These are phyloP conservation scores for Coelinius sp. DNA, from an alignment of 2,888 invertebrate genomes.

Conservation along the genomic window DNA sequence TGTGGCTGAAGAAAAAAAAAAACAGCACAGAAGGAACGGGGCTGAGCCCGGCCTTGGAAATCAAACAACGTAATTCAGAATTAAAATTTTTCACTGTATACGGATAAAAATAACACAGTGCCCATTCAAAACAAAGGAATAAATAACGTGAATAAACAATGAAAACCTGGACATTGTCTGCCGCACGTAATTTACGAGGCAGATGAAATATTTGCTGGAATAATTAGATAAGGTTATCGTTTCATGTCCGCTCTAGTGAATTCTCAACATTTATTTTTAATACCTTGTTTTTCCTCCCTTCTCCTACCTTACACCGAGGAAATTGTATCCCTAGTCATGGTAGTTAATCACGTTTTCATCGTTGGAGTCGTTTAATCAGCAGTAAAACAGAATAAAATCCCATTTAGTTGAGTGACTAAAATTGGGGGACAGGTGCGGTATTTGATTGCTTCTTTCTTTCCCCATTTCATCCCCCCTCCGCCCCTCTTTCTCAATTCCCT, in stretches of 20 bases:
- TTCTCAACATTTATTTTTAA: not conserved
- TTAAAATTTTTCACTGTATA: not conserved
- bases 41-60: not conserved
- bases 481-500: not conserved
- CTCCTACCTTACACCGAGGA: not conserved
- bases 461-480: slow-evolving; percentile 14
- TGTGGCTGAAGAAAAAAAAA: not conserved
- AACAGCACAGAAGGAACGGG: too few relatives aligned
- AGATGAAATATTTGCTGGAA: slow-evolving; percentile 6
- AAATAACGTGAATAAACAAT: not conserved
- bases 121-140: not conserved
- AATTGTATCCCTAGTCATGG: not conserved
- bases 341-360: slow-evolving; percentile 28
- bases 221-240: slow-evolving; percentile 23
- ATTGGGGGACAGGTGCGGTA: slow-evolving; percentile 43
- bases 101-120: slow-evolving; percentile 1
- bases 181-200: slow-evolving; percentile 5
- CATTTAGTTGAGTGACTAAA: slow-evolving; percentile 29
- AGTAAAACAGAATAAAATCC: slow-evolving; percentile 39
- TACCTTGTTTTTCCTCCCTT: not conserved
- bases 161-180: not conserved
- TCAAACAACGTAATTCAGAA: not conserved
- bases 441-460: slow-evolving; percentile 45
- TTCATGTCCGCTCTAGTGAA: not conserved
- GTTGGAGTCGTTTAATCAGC: slow-evolving; percentile 22